Base-by-base conservation (phyloP, 2,113 vertebrate species). In the Mobula hypostoma region DNA sequence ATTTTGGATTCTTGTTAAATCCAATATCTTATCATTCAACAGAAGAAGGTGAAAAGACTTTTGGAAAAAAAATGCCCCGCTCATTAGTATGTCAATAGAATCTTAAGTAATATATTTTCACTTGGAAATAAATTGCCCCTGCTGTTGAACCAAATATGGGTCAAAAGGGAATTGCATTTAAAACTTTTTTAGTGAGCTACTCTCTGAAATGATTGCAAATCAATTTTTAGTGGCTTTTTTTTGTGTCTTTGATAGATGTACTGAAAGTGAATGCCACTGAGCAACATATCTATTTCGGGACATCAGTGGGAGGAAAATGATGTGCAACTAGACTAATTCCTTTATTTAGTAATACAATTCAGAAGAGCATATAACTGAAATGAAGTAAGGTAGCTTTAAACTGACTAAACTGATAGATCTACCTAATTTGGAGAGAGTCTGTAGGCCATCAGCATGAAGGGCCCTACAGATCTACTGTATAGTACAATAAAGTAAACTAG, bases 1-100 rank as follows among this genome's bases (percentile, higher is more conserved):
- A 11, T 92, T 92, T 36, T 92, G 15, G 88, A n/a, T 91, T n/a
- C 88, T 15, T 92, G 90, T 92, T 92, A 72, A 72, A 92, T 72
- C 32, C 14, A 24, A 9, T 92, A 17, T 66, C 66, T 14, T 72
- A 27, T 6, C 36, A 68, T 68, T 15, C 66, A 66, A 40, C 70
- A 0, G 19, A 40, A 72, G 21, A 92, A 40, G n/a, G 66, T 8
- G 0, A 72, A 32, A 12, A 11, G 32, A 91, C 61, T 87, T 48
- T 48, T 48, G 1, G 1, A 2, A 2, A 12, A 68, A 15, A 68
- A 15, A 72, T 17, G 6, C 40, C 21, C 72, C 66, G 70, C 19
- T 88, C 83, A 63, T 88, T 63, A 88, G 58, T 63, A n/a, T 32
- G 5, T 72, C 91, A 93, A 48, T 29, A 29, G 19, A 76, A 56